A percentile compares a stretch with the other conserved stretches of the same genome.
Conservation (phyloP, 2,113 vertebrate species). For the Antechinus stuartii region DNA sequence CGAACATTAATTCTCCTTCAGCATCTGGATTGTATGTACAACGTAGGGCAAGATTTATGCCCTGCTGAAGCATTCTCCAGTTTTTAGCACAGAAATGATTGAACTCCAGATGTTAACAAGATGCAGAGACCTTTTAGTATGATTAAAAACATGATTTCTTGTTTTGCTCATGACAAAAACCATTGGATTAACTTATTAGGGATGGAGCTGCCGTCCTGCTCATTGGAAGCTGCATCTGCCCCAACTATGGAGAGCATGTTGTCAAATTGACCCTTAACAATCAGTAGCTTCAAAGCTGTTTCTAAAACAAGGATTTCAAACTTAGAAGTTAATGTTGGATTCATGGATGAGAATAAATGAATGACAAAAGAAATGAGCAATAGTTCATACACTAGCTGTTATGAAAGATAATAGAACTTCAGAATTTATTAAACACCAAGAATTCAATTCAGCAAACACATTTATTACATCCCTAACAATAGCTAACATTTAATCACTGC, state of each 20-base stretch:
- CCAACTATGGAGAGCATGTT: constrained; percentile 49
- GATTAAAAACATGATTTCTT: constrained; percentile 89
- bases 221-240: constrained; percentile 65
- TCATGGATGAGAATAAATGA: constrained; percentile 17
- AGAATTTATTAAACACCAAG: not conserved
- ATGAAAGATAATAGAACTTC: not conserved
- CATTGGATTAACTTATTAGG: constrained; percentile 87
- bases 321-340: constrained; percentile 9
- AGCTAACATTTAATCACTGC: not conserved
- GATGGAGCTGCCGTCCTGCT: constrained; percentile 80
- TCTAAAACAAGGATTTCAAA: constrained; percentile 28
- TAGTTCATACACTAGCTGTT: not conserved
- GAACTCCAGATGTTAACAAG: constrained; percentile 91
- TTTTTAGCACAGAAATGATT: constrained; percentile 89
- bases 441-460: not conserved
- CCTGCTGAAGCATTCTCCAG: constrained; percentile 88
- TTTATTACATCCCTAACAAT: not conserved
- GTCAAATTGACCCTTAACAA: constrained; percentile 35
- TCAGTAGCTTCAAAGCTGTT: constrained; percentile 43
- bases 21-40: constrained; percentile 88
- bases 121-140: constrained; percentile 87
- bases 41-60: constrained; percentile 88
- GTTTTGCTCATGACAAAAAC: constrained; percentile 88
- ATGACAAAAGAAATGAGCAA: not conserved
- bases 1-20: constrained; percentile 79